These are phyloP conservation scores for Euplexia lucipara DNA, from an alignment of 2,888 invertebrate genomes.

Conservation along the genomic window DNA sequence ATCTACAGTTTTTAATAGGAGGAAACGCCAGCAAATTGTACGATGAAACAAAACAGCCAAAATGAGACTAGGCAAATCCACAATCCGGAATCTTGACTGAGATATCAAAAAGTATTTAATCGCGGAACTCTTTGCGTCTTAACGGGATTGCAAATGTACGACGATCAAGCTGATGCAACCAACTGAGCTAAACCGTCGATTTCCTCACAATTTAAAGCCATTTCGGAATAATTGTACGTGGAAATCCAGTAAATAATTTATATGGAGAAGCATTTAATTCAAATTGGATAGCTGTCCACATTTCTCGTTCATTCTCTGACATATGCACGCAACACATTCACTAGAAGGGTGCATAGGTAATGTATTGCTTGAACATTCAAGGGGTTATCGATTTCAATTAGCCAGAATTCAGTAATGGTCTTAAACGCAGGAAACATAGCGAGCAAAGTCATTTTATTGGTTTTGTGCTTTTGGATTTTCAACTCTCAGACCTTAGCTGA, in stretches of 20 bases:
- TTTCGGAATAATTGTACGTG: neutral
- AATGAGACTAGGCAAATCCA: too few species aligned
- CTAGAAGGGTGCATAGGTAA: slow-evolving; percentile 12
- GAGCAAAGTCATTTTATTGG: too few species aligned
- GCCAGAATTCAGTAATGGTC: too few species aligned
- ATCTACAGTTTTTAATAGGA: too few species aligned
- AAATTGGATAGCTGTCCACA: neutral
- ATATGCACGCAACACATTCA: neutral
- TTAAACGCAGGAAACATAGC: too few species aligned
- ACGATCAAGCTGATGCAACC: neutral
- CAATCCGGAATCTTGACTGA: too few species aligned
- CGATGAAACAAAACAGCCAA: too few species aligned
- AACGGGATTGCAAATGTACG: neutral
- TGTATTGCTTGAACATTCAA: neutral
- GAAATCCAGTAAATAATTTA: neutral
- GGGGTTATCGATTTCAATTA: too few species aligned
- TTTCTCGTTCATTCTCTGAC: neutral
- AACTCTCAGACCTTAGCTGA: too few species aligned
- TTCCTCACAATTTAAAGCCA: neutral
- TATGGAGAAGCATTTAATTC: neutral
- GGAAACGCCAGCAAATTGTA: too few species aligned
- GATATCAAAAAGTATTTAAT: too few species aligned
- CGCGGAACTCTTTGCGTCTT: neutral
- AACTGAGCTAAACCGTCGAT: neutral
- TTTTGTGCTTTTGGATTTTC: too few species aligned